Evolutionary conservation across 2,113 vertebrate species (phyloP), one percentile per base, ranked within the genome.

Genomic region (Leuciscus idus): DNA sequence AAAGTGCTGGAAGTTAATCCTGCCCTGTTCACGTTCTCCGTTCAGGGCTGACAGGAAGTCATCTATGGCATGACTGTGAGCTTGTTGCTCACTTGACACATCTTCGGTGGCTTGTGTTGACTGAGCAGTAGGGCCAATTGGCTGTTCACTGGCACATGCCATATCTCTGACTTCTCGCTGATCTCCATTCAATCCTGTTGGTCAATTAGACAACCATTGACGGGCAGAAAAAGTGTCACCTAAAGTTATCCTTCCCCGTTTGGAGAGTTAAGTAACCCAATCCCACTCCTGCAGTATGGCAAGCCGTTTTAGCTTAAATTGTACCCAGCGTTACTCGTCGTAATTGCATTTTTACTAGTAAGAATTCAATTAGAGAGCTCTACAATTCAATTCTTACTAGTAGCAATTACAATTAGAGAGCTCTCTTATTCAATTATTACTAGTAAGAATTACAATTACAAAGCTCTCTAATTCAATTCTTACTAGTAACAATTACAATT

Each of bases 1-100:
- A 76, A 95, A 94, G 48, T n/a, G 68, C n/a, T 87, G 1, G 70
- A 89, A 52, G 26, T 79, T 90, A 55, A 43, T 52, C 50, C 82
- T 88, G 6, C 52, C 74, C n/a, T 87, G 84, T 30, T 91, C 88
- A 1, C 72, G 43, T 8, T 86, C 84, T 0, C 48, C 43, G 23
- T 55, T 88, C 84, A 96, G 36, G 0, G 39, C 87, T 19, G 90
- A 84, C 0, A 93, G 74, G 5, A 92, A 50, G 50, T 92, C 90
- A 1, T 90, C 84, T 77, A 90, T 46, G 6, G 91, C 28, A 19
- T 52, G 83, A 7, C 39, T 10, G 3, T 30, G 68, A 57, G 61
- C 64, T 10, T 15, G 28, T 12, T 30, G 50, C n/a, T 43, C 89
- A 78, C 92, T 92, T 0, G 85, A 85, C 0, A 82, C n/a, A 2